Conservation (phyloP, 2,888 invertebrate species). For the Creontiades dilutus region DNA sequence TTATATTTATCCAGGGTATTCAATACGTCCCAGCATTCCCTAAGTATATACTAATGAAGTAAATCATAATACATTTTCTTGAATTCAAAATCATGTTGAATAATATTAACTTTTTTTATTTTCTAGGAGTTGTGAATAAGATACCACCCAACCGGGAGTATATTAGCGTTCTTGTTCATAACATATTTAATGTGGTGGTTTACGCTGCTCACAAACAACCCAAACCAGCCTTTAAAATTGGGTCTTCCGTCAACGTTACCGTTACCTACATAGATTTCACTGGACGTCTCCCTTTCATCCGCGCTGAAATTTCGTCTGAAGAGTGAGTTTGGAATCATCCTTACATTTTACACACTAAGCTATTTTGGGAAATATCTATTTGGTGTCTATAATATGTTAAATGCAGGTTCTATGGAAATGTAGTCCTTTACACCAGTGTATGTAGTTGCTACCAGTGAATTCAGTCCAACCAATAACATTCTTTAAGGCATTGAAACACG, state of each 20-base stretch:
- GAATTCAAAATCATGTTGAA: not conserved
- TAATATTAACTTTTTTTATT: not conserved
- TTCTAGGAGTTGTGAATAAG: slow-evolving; percentile 73
- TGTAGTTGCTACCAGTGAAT: too few relatives aligned
- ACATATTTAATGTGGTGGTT: slow-evolving; percentile 72
- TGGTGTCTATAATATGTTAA: too few relatives aligned
- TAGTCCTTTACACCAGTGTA: too few relatives aligned
- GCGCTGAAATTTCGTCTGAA: slow-evolving; percentile 57
- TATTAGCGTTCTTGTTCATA: slow-evolving; percentile 72
- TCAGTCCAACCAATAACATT: too few relatives aligned
- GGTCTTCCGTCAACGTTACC: slow-evolving; percentile 66
- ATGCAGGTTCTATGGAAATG: too few relatives aligned
- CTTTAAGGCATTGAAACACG: too few relatives aligned
- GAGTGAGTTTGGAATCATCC: slow-evolving; percentile 18
- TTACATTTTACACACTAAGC: too few relatives aligned
- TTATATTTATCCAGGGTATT: too few relatives aligned
- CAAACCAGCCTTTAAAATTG: slow-evolving; percentile 57
- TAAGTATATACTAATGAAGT: too few relatives aligned
- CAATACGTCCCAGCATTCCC: too few relatives aligned
- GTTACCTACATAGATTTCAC: slow-evolving; percentile 69
- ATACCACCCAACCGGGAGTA: slow-evolving; percentile 56
- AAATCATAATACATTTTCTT: too few relatives aligned
- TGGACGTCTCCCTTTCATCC: slow-evolving; percentile 71
- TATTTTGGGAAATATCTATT: too few relatives aligned
- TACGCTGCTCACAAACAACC: slow-evolving; percentile 41